A percentile compares a stretch with the other conserved stretches of the same genome.
Conservation (phyloP, 2,797 vertebrate species). For the Siniperca undulata region DNA sequence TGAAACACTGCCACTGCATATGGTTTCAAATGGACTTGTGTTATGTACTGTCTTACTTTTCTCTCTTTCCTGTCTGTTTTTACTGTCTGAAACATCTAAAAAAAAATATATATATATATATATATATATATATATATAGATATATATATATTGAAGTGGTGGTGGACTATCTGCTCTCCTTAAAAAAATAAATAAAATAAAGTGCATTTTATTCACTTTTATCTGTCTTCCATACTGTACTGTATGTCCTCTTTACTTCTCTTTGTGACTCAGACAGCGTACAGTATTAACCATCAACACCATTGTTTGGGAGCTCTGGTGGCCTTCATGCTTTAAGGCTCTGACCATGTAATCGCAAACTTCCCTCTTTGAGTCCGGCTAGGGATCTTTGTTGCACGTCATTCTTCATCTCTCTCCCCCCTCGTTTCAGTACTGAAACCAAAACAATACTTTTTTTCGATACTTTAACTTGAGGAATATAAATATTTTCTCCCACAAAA, state of each 20-base stretch:
- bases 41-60: constrained; percentile 57
- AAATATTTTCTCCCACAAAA: background rate
- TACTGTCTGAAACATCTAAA: constrained; percentile 54
- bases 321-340: background rate
- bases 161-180: constrained; percentile 42
- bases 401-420: background rate
- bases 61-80: constrained; percentile 46
- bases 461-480: background rate
- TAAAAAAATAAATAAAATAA: constrained; percentile 10
- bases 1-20: constrained; percentile 64
- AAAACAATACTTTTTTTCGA: background rate
- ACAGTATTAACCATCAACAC: constrained; percentile 2
- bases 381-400: background rate
- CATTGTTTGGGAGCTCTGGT: constrained; percentile 6
- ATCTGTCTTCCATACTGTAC: constrained; percentile 19
- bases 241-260: constrained; percentile 11
- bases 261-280: constrained; percentile 17
- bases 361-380: background rate
- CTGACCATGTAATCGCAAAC: background rate
- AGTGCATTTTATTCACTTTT: constrained; percentile 38
- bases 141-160: constrained; percentile 11
- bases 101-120: background rate
- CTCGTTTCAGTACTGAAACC: background rate
- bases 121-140: too few species aligned
- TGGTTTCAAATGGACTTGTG: constrained; percentile 70